Base-by-base conservation (phyloP, 2,113 vertebrate species). In the Casuarius casuarius region DNA sequence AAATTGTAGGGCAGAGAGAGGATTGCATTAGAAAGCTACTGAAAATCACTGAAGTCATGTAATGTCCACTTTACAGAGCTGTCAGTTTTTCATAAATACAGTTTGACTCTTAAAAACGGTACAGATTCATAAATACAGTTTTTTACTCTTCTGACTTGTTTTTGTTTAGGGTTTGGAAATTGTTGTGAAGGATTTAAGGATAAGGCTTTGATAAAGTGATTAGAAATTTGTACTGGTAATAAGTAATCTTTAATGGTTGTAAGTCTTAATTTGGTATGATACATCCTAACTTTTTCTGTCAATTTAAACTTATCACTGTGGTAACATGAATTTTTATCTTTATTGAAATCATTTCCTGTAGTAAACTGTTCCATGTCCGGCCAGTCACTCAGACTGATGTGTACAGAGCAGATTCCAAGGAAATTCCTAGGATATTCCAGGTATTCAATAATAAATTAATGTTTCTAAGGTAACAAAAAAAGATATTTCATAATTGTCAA, bases 401-500 rank as follows among this genome's bases (percentile, higher is more conserved):
- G 38, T 99, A 99, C 97, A 99, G 99, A 65, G 99, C 99, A 44
- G 99, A 99, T 91, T 97, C 99, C 97, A 99, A 99, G 98, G 99
- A 99, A 96, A 99, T 99, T 96, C 99, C 99, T 51, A 98, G 99
- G 97, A 99, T 99, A 98, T 99, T 99, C 95, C 99, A 99, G 99
- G 99, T 99, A 98, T 82, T 80, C 28, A 52, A 52, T 79, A 86
- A 52, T 75, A 85, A 83, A 56, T 67, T 48, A 62, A 40, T 68
- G 3, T 66, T 89, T 95, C 51, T 79, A 56, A 2, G 42, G 28
- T 90, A 92, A 89, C 19, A 90, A 70, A 19, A 20, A 29, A 52
- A 4, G 21, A 17, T 56, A 44, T 91, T 79, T 94, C 51, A 82
- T 59, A 51, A 5, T 51, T 61, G 46, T 76, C 15, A 84, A 70